Conservation (phyloP, 1,140 invertebrate species). For the Dufourea novaeangliae region DNA sequence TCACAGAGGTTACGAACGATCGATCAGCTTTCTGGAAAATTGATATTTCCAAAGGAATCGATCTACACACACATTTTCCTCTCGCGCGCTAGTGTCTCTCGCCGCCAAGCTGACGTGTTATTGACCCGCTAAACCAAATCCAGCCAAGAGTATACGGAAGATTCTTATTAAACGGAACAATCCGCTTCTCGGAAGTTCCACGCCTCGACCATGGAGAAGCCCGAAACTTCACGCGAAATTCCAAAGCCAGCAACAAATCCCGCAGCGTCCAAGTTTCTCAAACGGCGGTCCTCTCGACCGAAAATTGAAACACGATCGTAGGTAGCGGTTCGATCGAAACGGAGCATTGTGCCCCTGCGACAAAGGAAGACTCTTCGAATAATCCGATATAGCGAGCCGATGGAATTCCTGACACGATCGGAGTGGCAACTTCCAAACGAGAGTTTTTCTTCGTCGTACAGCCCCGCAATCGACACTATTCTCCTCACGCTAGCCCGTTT, state of each 20-base stretch:
- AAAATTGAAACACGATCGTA: too few species aligned
- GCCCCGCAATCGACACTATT: not conserved
- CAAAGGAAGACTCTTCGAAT: not conserved
- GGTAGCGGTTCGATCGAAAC: too few species aligned
- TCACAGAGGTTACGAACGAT: not conserved
- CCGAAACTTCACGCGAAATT: not conserved
- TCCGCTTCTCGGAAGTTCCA: not conserved
- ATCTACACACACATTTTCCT: not conserved
- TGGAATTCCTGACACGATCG: too few species aligned
- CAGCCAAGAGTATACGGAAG: conserved; percentile 18
- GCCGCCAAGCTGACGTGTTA: conserved; percentile 27
- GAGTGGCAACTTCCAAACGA: not conserved
- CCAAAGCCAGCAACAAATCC: not conserved
- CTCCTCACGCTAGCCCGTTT: not conserved
- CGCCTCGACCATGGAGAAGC: not conserved
- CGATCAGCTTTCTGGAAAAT: not conserved
- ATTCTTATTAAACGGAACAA: conserved; percentile 41
- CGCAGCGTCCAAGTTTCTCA: not conserved
- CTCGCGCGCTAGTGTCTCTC: too few species aligned
- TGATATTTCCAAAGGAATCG: conserved; percentile 16
- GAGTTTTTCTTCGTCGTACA: not conserved
- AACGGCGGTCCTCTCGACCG: too few species aligned
- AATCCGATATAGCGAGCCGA: not conserved
- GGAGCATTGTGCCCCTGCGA: too few species aligned
- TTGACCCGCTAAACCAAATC: conserved; percentile 47